Conservation (phyloP, 2,888 invertebrate species). For the Troilus luridus region DNA sequence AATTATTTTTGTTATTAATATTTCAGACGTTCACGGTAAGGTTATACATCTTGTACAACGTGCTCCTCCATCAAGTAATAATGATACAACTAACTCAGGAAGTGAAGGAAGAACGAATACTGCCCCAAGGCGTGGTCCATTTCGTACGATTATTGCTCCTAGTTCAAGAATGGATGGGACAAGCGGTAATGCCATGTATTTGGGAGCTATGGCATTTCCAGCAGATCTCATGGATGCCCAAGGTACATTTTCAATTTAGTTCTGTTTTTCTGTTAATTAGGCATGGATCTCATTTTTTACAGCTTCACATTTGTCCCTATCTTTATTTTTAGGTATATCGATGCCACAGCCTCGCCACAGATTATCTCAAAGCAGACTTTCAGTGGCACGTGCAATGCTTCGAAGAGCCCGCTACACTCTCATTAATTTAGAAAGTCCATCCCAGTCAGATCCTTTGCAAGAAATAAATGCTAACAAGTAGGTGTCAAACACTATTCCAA, state of each 20-base stretch:
- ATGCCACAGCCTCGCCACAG: conserved; percentile 72
- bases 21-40: conserved; percentile 88
- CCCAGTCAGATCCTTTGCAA: conserved; percentile 67
- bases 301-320: not conserved
- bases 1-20: not conserved
- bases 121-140: conserved; percentile 59
- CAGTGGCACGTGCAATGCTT: conserved; percentile 72
- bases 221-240: conserved; percentile 68
- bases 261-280: not conserved
- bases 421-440: conserved; percentile 70
- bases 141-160: conserved; percentile 62
- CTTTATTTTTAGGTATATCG: conserved; percentile 68
- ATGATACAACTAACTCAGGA: conserved; percentile 60
- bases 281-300: not conserved
- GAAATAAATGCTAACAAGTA: conserved; percentile 64
- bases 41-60: conserved; percentile 93
- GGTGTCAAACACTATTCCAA: not conserved
- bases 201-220: conserved; percentile 75
- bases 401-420: conserved; percentile 70
- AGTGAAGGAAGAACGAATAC: conserved; percentile 65
- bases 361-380: conserved; percentile 72
- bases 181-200: conserved; percentile 73
- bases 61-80: conserved; percentile 77
- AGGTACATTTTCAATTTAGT: conserved; percentile 62
- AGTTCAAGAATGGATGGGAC: conserved; percentile 66